Base-by-base conservation (phyloP, 2,888 invertebrate genomes). In the Apotomis turbidana region DNA sequence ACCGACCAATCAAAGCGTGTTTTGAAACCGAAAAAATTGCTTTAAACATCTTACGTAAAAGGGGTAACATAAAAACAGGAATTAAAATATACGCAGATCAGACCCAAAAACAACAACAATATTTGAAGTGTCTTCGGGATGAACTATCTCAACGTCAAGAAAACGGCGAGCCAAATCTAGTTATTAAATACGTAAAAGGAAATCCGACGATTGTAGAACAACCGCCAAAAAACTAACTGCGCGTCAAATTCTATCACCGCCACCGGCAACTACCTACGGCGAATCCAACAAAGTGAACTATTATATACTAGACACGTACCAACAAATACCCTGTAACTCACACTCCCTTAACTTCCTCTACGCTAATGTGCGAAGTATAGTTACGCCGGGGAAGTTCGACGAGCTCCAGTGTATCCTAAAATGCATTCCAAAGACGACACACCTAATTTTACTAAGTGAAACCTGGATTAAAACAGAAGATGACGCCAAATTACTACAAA, bases 181-280 rank as follows among this genome's bases (percentile, higher is more conserved):
- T 49, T 8, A 73, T 73, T 51, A 73, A 73, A 46, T 73, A 73
- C 38, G 27, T 69, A 10, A 73, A 69, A 54, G 73, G 68, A 4
- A 55, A 6, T 0, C 73, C 73, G 15, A 68, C 55, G 46, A 73
- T 60, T 36, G 41, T 64, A 6, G 27, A 27, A 27, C 12, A 51
- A 54, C 64, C n/a, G 46, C 44, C 73, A 73, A 73, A 73, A 73
- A 68, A 73, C 73, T 68, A 64, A 52, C 4, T 2, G 5, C 15
- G 4, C 36, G 15, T n/a, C 49, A 27, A 12, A n/a, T 27, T 36
- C 3, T 36, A 62, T 9, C 36, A 36, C 49, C n/a, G 62, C 8
- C 51, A 36, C 49, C n/a, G 62, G n/a, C 51, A 36, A 15, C 49
- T 36, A 62, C 27, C 61, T 8, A 6, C 27, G 27, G 38, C 13